Conservation (phyloP, 2,113 vertebrate species). For the Murina feae region DNA sequence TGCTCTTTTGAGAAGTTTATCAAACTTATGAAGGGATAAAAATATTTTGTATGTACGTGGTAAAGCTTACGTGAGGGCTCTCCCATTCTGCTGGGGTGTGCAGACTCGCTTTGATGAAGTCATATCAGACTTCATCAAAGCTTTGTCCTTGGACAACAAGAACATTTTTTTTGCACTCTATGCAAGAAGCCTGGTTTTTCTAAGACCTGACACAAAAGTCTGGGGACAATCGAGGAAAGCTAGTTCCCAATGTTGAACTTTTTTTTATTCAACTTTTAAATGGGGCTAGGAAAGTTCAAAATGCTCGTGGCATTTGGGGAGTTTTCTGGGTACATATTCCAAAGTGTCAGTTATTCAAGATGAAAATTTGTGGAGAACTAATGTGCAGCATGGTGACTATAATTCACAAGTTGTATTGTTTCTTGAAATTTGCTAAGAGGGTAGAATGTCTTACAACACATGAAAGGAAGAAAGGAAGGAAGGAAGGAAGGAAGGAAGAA, state of each 20-base stretch:
- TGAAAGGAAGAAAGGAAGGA: no score
- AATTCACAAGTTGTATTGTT: not conserved
- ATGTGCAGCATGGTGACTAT: not conserved
- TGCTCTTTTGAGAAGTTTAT: conserved; percentile 55
- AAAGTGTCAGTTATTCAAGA: not conserved
- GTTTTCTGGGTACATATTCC: not conserved
- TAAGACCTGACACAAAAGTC: not conserved
- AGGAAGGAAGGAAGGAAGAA: not conserved
- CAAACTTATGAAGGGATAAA: conserved; percentile 63
- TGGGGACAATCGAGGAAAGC: not conserved
- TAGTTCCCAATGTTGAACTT: not conserved
- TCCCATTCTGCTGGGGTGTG: not conserved
- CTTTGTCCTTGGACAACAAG: not conserved
- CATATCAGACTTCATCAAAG: not conserved
- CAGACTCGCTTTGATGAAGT: conserved; percentile 33
- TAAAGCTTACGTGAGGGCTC: not conserved
- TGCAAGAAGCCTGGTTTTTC: not conserved
- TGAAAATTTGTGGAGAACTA: not conserved
- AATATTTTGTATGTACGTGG: conserved; percentile 45
- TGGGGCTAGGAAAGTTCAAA: not conserved
- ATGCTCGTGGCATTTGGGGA: not conserved
- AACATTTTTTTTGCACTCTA: not conserved
- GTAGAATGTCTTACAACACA: not conserved
- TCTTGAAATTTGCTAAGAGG: not conserved
- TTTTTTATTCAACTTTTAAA: not conserved